These are phyloP conservation scores for Euproctis similis DNA, from an alignment of 2,888 invertebrate genomes.

Conservation along the genomic window DNA sequence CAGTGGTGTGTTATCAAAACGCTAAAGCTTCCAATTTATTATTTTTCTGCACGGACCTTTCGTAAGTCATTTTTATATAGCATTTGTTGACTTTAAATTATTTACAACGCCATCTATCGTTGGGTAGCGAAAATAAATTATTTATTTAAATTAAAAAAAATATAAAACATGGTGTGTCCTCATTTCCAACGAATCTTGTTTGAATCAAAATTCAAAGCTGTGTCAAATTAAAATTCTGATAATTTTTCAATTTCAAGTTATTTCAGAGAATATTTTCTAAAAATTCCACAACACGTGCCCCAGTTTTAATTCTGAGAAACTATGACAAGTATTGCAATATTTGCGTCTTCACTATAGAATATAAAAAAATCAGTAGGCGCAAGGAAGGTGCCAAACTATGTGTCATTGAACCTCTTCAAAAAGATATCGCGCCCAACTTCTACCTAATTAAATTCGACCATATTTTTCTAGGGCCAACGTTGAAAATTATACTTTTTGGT, in stretches of 20 bases:
- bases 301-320: conserved; percentile 57
- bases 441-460: conserved; percentile 36
- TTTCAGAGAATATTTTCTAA: conserved; percentile 49
- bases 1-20: no score
- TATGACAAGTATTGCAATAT: conserved; percentile 53
- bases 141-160: conserved; percentile 27
- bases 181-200: conserved; percentile 44
- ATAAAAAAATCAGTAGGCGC: conserved; percentile 59
- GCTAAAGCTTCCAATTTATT: no score
- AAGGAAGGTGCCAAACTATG: conserved; percentile 61
- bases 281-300: conserved; percentile 52
- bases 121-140: conserved; percentile 45
- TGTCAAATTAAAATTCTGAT: conserved; percentile 31
- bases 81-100: no score
- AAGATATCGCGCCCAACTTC: conserved; percentile 40
- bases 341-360: conserved; percentile 31
- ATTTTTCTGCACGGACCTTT: no score
- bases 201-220: conserved; percentile 15
- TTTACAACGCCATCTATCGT: conserved; percentile 52
- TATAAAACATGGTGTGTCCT: conserved; percentile 37
- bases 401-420: conserved; percentile 66
- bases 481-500: conserved; percentile 34
- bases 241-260: no score
- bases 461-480: conserved; percentile 24
- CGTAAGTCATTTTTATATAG: no score